phyloP scores from a whole-genome alignment of 2,888 invertebrate species.

The Agrochola lychnidis region DNA sequence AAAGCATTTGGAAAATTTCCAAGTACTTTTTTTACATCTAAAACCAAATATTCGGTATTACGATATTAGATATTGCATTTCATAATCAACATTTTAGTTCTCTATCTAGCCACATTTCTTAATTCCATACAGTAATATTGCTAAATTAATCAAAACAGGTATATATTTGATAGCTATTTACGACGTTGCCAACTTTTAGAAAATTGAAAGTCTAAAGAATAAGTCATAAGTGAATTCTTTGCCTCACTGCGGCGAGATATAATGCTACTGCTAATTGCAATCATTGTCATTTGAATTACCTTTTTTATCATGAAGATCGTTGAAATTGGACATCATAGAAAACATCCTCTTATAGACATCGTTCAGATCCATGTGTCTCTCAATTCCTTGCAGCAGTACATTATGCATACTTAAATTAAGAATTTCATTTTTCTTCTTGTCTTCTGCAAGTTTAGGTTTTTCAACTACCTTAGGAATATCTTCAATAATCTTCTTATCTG shows the following conservation, averaged over 20 bases:
- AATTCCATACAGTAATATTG: no score
- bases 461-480: conserved; percentile 2
- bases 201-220: not conserved
- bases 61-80: no score
- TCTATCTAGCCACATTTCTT: no score
- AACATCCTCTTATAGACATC: conserved; percentile 74
- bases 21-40: no score
- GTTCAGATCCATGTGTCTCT: conserved; percentile 78
- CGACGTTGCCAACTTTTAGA: no score
- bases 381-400: conserved; percentile 78
- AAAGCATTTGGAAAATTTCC: no score
- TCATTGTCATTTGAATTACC: conserved; percentile 1
- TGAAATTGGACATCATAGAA: conserved; percentile 62
- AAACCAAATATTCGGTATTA: no score
- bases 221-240: not conserved
- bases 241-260: no score
- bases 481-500: conserved; percentile 30
- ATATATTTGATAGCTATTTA: no score
- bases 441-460: not conserved
- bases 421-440: conserved; percentile 63
- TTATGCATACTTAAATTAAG: conserved; percentile 82
- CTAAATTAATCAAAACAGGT: no score
- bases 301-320: conserved; percentile 42
- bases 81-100: no score
- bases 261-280: not conserved